A percentile compares a stretch with the other conserved stretches of the same genome.
phyloP scores from a whole-genome alignment of 2,888 invertebrate species.

The Apotomis betuletana region DNA sequence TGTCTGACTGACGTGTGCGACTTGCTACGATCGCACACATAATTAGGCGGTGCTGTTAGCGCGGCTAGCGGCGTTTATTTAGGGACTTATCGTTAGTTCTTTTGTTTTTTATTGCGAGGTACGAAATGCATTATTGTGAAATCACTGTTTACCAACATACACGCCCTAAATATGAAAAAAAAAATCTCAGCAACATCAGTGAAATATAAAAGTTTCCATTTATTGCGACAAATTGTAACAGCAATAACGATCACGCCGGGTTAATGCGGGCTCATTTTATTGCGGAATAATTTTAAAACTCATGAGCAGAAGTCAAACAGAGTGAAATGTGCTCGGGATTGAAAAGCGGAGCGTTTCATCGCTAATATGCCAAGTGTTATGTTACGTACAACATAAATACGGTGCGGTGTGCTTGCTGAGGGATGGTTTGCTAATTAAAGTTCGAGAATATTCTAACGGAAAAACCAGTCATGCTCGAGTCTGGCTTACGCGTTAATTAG shows the following conservation, averaged over 20 bases:
- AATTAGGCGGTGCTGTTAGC: too few relatives aligned
- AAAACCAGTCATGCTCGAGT: too few relatives aligned
- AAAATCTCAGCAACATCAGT: not conserved
- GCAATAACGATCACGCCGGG: slow-evolving; percentile 1
- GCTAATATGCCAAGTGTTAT: slow-evolving; percentile 13
- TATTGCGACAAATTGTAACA: slow-evolving; percentile 9
- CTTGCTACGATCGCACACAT: too few relatives aligned
- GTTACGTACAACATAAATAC: slow-evolving; percentile 15
- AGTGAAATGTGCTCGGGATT: slow-evolving; percentile 23
- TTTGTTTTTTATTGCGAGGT: too few relatives aligned
- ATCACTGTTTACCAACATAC: too few relatives aligned
- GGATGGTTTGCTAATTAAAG: slow-evolving; percentile 18
- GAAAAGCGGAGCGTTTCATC: slow-evolving; percentile 18
- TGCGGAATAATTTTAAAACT: slow-evolving; percentile 26
- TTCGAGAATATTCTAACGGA: slow-evolving; percentile 2
- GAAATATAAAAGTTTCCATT: not conserved
- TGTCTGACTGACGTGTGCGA: too few relatives aligned
- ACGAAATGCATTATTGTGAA: too few relatives aligned
- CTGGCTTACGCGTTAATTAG: too few relatives aligned
- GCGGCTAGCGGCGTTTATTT: too few relatives aligned
- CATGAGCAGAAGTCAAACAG: slow-evolving; percentile 21
- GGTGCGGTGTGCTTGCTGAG: not conserved
- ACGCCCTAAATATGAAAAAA: too few relatives aligned
- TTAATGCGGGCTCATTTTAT: slow-evolving; percentile 12
- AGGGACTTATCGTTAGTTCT: too few relatives aligned